Base-by-base conservation (phyloP, 1,140 invertebrate genomes). In the Apis florea region DNA sequence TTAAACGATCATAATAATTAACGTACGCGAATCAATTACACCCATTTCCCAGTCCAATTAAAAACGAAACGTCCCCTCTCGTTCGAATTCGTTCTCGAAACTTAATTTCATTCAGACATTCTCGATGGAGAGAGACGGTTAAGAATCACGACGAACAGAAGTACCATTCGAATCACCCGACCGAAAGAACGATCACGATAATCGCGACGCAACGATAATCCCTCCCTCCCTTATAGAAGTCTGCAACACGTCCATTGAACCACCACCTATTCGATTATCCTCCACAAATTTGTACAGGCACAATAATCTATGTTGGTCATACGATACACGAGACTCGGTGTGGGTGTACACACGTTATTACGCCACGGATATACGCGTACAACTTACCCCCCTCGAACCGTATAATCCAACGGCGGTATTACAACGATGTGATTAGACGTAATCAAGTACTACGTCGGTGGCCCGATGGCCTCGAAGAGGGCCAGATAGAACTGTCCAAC, bases 401-500 rank as follows among this genome's bases (percentile, higher is more conserved):
- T 17, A 21, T 31, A 79, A 79, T 4, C 15, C 26, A 58, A 61
- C 24, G 58, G 15, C n/a, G n/a, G 31, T 49, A 68, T 68, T 74
- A 69, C 64, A 49, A 24, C 77, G 77, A 47, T 21, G 77, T 51
- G 77, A 79, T 79, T 63, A 79, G 77, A 71, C 58, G 58, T 63
- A 63, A 71, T 71, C 58, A 70, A 79, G 77, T 49, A 69, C 54
- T 49, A 69, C 54, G 31, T 72, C n/a, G 68, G 12, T n/a, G n/a
- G 13, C 17, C 56, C 59, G 58, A n/a, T 49, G 47, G 47, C 10
- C 61, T 54, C 68, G 58, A 79, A 79, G 77, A 79, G 68, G 68
- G n/a, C 68, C 47, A 47, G 68, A 79, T 79, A 72, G 77, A 72
- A 79, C 77, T 72, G 68, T 79, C 68, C 68, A 61, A 53, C 58